These are phyloP conservation scores for Digitonthophagus gazella DNA, from an alignment of 2,888 invertebrate species.

Conservation along the genomic window DNA sequence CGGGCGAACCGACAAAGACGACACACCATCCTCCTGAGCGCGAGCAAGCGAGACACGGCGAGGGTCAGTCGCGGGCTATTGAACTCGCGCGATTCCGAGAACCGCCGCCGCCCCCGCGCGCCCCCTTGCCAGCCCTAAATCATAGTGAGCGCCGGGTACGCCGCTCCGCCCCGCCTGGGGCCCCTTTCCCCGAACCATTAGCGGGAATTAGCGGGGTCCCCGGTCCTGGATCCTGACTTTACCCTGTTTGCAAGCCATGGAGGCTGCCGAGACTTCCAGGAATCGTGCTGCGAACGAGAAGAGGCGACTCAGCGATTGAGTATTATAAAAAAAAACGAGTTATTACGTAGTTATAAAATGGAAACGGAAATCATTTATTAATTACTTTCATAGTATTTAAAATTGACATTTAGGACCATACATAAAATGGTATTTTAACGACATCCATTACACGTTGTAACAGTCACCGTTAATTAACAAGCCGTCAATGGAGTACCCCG, in stretches of 20 bases:
- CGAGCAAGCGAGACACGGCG: conserved; percentile 50
- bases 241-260: conserved; percentile 15
- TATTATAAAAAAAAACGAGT: conserved; percentile 1
- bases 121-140: conserved; percentile 38
- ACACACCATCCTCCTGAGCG: conserved; percentile 47
- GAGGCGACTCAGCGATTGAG: neutral
- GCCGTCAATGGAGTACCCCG: neutral
- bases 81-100: conserved; percentile 48
- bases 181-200: conserved; percentile 34
- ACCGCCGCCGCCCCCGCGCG: conserved; percentile 15
- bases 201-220: conserved; percentile 37
- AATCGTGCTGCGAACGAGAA: neutral
- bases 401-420: neutral
- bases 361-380: neutral
- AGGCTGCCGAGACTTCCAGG: neutral
- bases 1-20: conserved; percentile 50
- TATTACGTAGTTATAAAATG: neutral
- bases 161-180: conserved; percentile 34
- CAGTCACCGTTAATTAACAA: neutral
- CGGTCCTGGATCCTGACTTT: conserved; percentile 29
- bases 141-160: conserved; percentile 33
- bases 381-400: neutral
- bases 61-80: conserved; percentile 57
- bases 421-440: neutral
- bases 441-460: neutral